Conservation (phyloP, 1,140 invertebrate genomes). For the Pararge aegeria region DNA sequence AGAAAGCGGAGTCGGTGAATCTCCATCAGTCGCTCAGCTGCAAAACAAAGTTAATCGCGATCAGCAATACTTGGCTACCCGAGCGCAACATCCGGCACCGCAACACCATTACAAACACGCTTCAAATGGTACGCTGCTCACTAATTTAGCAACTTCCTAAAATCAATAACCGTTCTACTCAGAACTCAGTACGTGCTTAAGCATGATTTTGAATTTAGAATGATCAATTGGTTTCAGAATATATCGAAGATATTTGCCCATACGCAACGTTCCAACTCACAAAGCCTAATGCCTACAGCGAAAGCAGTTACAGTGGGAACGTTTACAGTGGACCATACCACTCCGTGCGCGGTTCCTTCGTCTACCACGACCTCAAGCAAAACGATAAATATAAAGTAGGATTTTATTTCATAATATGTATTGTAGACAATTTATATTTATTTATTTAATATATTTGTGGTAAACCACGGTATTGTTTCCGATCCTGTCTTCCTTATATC, state of each 20-base stretch:
- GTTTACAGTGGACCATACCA: conserved; percentile 92
- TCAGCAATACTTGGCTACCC: conserved; percentile 85
- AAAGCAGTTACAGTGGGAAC: conserved; percentile 93
- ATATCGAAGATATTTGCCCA: conserved; percentile 94
- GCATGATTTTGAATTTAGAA: not conserved
- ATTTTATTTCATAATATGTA: not conserved
- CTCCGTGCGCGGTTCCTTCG: conserved; percentile 92
- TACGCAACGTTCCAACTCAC: conserved; percentile 95
- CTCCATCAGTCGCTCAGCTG: conserved; percentile 85
- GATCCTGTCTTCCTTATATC: not conserved
- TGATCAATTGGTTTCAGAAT: conserved; percentile 81
- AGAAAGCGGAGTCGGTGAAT: conserved; percentile 80
- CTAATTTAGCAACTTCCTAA: no score
- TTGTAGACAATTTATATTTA: conserved; percentile 3
- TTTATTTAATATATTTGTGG: not conserved
- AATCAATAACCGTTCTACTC: not conserved
- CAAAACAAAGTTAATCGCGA: conserved; percentile 88
- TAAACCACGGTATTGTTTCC: conserved; percentile 11
- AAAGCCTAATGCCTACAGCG: conserved; percentile 90
- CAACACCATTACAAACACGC: conserved; percentile 71
- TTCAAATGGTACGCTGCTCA: conserved; percentile 66
- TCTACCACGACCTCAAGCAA: conserved; percentile 91
- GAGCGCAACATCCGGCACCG: conserved; percentile 77
- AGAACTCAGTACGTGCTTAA: no score
- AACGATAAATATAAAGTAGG: conserved; percentile 82